phyloP scores from a whole-genome alignment of 2,888 invertebrate species.

The Drosophila ustulata region DNA sequence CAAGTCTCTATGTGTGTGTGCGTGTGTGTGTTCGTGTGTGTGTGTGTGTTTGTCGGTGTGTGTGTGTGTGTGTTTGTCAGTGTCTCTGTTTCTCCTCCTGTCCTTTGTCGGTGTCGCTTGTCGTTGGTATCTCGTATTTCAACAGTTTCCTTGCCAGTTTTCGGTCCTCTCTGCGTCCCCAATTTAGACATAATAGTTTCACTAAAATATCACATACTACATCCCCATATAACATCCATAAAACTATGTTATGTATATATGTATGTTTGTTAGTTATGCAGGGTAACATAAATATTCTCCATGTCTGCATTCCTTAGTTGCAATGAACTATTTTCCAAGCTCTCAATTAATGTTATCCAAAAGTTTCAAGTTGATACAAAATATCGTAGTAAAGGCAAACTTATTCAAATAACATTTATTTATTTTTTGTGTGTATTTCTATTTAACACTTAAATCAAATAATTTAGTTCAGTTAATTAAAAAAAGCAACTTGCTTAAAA shows the following conservation, averaged over 20 bases:
- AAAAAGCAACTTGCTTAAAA: no score
- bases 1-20: slow-evolving; percentile 5
- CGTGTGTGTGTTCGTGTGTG: background rate
- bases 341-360: no score
- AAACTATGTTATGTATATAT: no score
- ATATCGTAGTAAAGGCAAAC: no score
- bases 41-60: slow-evolving; percentile 2
- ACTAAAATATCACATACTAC: slow-evolving; percentile 12
- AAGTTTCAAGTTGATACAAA: no score
- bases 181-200: slow-evolving; percentile 44
- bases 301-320: background rate
- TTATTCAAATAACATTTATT: no score
- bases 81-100: slow-evolving; percentile 4
- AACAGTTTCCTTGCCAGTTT: slow-evolving; percentile 48
- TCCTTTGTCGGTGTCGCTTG: background rate
- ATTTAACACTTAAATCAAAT: no score
- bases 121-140: slow-evolving; percentile 41
- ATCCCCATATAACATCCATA: slow-evolving; percentile 11
- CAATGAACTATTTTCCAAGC: background rate
- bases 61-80: slow-evolving; percentile 10
- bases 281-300: background rate
- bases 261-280: background rate
- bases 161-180: slow-evolving; percentile 17
- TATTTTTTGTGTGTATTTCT: no score
- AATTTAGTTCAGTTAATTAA: no score